Evolutionary conservation across 2,113 vertebrate species (phyloP).

Genomic region (Capra hircus): DNA sequence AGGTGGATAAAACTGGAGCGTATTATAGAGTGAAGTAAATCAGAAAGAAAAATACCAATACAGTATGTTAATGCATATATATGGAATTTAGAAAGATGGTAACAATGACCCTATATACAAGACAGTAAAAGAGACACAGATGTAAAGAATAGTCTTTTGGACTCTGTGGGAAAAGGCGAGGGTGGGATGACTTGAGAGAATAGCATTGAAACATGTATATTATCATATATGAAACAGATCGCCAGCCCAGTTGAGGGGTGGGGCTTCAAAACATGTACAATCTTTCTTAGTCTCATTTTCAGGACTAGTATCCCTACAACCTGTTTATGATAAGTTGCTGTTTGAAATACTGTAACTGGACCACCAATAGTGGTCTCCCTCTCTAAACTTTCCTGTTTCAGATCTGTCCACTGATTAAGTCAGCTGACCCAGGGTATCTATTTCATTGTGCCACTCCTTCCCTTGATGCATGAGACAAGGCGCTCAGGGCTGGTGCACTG

Average conservation of each 20-base stretch:
- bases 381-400: not conserved
- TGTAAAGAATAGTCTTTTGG: not conserved
- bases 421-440: not conserved
- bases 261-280: not conserved
- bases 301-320: not conserved
- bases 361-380: not conserved
- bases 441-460: not conserved
- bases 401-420: not conserved
- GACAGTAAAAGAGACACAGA: not conserved
- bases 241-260: not conserved
- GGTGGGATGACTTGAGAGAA: not conserved
- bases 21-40: not conserved
- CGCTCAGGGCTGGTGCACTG: not conserved
- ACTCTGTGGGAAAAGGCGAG: not conserved
- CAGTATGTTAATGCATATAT: not conserved
- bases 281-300: not conserved
- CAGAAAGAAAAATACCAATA: not conserved
- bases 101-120: not conserved
- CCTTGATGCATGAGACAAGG: not conserved
- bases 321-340: not conserved
- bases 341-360: conserved; percentile 8
- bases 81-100: not conserved
- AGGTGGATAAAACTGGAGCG: not conserved
- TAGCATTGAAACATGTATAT: not conserved
- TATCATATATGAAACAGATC: not conserved